Conservation (phyloP, 2,113 vertebrate genomes). For the Coryphaenoides rupestris region DNA sequence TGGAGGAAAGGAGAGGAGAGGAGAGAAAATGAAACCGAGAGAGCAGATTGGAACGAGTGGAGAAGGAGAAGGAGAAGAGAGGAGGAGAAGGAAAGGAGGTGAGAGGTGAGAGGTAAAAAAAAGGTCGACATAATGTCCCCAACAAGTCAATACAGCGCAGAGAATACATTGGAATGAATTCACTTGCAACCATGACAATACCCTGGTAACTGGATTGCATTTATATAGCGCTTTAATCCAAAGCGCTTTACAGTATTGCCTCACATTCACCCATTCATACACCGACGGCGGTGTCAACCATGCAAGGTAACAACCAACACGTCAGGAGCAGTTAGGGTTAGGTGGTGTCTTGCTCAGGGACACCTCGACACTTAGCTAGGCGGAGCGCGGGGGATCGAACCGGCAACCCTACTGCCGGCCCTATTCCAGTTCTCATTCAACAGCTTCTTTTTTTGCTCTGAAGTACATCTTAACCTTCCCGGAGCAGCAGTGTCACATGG, state of each 20-base stretch:
- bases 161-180: slow-evolving; percentile 48
- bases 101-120: neutral
- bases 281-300: too few relatives aligned
- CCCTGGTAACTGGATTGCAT: too few relatives aligned
- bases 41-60: neutral
- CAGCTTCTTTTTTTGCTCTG: too few relatives aligned
- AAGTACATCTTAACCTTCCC: slow-evolving; percentile 37
- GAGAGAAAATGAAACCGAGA: slow-evolving; percentile 21
- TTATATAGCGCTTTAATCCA: too few relatives aligned
- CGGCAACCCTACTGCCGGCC: too few relatives aligned
- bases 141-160: slow-evolving; percentile 31
- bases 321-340: too few relatives aligned
- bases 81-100: slow-evolving; percentile 30
- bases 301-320: too few relatives aligned
- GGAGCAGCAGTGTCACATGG: slow-evolving; percentile 14
- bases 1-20: slow-evolving; percentile 18
- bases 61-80: slow-evolving; percentile 10
- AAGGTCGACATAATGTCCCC: slow-evolving; percentile 51
- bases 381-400: too few relatives aligned
- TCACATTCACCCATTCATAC: too few relatives aligned
- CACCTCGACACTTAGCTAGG: too few relatives aligned
- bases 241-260: too few relatives aligned
- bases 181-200: too few relatives aligned
- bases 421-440: slow-evolving; percentile 36
- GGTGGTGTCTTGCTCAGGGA: slow-evolving; percentile 38